Base-by-base conservation (phyloP, 2,888 invertebrate genomes). In the Anorthoa munda region DNA sequence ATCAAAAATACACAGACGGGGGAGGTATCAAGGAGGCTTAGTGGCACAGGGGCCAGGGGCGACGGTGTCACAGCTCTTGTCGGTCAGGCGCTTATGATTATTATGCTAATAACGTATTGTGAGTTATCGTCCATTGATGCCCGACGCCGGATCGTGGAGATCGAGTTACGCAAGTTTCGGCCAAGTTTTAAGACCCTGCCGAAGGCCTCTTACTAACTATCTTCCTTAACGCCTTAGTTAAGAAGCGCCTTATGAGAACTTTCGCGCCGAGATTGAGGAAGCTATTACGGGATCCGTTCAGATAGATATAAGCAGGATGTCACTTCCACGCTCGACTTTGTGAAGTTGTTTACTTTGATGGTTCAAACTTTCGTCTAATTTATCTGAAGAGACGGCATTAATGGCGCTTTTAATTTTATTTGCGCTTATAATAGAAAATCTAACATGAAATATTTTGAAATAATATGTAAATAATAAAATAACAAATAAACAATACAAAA, bases 211-310 rank as follows among this genome's bases (percentile, higher is more conserved):
- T 91, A 93, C 94, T 92, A 94, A 95, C 95, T 96, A 96, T 95
- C 94, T 95, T 95, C 95, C 95, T 95, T 95, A 94, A 94, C 95
- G 95, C 95, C 95, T 95, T 95, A 95, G 94, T 95, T 96, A 95
- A 96, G 95, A 94, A 95, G 94, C 95, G 94, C 92, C 95, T 95
- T 95, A 95, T 95, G 95, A 96, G 95, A 95, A 96, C 96, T 96
- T 96, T 95, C 95, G 95, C 95, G 95, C 92, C 87, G 94, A 95
- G 95, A 95, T 96, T 95, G 95, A 95, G 94, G 95, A 95, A 95
- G 95, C 96, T 95, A 96, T 96, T 95, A 95, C 93, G 92, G 92
- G 94, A 93, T 94, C 94, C 94, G 93, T 95, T 95, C 94, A 92
- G 93, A 95, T 94, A 95, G 93, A 95, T 96, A 94, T 95, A 95